Base-by-base conservation (phyloP, 2,797 vertebrate genomes). In the Diplodus puntazzo region DNA sequence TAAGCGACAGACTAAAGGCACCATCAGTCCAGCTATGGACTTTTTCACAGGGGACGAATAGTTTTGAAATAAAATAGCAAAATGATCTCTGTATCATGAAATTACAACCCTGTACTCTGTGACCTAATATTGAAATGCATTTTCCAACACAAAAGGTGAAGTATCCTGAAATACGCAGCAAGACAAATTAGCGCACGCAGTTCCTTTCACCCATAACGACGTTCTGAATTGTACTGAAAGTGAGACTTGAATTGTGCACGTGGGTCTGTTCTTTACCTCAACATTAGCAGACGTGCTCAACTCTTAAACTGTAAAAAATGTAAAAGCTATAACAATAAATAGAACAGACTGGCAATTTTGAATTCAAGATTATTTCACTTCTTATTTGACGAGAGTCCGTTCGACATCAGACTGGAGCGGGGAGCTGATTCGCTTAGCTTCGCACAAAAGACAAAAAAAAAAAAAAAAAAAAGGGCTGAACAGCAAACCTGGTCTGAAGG, bases 41-140 rank as follows among this genome's bases (percentile, higher is more conserved):
- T 75, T 71, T 71, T 73, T 81, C 67, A 83, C 58, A 49, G 49
- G 42, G 50, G 58, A 30, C 18, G 62, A 20, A 55, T 23, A 18
- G 75, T 82, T 82, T 80, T 74, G 30, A 55, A 65, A 82, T 39
- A 4, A 61, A 60, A 66, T 21, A 66, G 49, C 64, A 34, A 77
- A 86, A 77, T 77, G 68, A 69, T 30, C 53, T 54, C 48, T 27
- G 67, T 13, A 69, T 60, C 16, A 39, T 66, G 53, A 77, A 59
- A 84, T 49, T 21, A 71, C 81, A 91, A 87, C 73, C 65, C 64
- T 72, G 70, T 69, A 49, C 49, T 73, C 50, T 59, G 62, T 39
- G 64, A 63, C 49, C 69, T 73, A 25, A 76, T 75, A 77, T 13
- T 30, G 39, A 73, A 80, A 74, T 81, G 52, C 62, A 82, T 84